phyloP scores from a whole-genome alignment of 2,797 vertebrate genomes.

The Chelidonichthys spinosus region DNA sequence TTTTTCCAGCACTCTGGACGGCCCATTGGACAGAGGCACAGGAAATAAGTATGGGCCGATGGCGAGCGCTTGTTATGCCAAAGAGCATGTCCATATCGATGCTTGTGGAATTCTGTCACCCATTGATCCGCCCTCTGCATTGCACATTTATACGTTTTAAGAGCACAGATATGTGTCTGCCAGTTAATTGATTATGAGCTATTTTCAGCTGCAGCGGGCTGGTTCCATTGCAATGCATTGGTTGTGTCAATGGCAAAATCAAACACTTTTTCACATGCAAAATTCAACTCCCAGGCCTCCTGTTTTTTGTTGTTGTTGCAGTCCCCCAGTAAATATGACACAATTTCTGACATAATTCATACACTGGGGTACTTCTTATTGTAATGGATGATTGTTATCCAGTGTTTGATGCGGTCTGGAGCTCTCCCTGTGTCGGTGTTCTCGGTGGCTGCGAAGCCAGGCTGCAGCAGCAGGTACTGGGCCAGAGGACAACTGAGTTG shows the following conservation, averaged over 20 bases:
- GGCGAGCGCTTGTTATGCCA: constrained; percentile 77
- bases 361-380: constrained; percentile 28
- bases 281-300: constrained; percentile 54
- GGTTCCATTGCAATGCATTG: constrained; percentile 72
- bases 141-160: constrained; percentile 82
- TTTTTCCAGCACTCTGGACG: constrained; percentile 66
- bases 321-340: constrained; percentile 26
- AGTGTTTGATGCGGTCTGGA: constrained; percentile 25
- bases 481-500: constrained; percentile 22
- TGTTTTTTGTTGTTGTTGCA: constrained; percentile 11
- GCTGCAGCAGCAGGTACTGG: constrained; percentile 18
- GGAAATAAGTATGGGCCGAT: constrained; percentile 72
- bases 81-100: constrained; percentile 79
- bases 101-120: constrained; percentile 79
- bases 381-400: constrained; percentile 18
- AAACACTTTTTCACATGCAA: constrained; percentile 71
- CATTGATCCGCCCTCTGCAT: constrained; percentile 76
- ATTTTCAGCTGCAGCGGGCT: constrained; percentile 71
- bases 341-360: constrained; percentile 33
- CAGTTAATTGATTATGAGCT: constrained; percentile 81
- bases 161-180: constrained; percentile 83
- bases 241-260: constrained; percentile 75
- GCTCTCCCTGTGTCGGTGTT: constrained; percentile 26
- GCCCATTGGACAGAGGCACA: constrained; percentile 67
- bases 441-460: constrained; percentile 1